phyloP scores from a whole-genome alignment of 2,113 vertebrate species.

The Platichthys stellatus region DNA sequence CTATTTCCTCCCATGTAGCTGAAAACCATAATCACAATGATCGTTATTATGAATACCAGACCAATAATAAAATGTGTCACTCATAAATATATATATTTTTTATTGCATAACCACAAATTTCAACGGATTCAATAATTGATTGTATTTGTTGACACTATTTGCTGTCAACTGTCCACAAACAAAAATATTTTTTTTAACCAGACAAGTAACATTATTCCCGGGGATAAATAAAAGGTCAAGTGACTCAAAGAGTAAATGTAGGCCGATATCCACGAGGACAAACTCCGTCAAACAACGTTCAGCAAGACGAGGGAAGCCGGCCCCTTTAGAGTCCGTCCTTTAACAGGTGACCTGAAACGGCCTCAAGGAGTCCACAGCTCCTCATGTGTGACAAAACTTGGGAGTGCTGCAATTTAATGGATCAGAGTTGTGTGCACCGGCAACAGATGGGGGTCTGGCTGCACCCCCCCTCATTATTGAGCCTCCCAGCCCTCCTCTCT shows the following conservation, averaged over 20 bases:
- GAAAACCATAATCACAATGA: no score
- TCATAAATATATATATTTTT: not conserved
- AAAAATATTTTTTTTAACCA: not conserved
- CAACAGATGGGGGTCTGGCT: slow-evolving; percentile 82
- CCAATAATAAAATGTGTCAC: no score
- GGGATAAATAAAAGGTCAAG: not conserved
- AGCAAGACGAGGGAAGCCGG: slow-evolving; percentile 3
- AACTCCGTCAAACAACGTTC: slow-evolving; percentile 18
- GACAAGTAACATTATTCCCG: not conserved
- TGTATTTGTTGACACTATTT: not conserved
- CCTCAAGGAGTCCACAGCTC: slow-evolving; percentile 39
- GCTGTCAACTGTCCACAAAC: not conserved
- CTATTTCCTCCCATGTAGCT: no score
- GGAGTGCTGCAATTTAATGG: slow-evolving; percentile 73
- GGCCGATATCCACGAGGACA: not conserved
- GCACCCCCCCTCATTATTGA: slow-evolving; percentile 77
- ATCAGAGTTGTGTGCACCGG: slow-evolving; percentile 74
- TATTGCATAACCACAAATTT: not conserved
- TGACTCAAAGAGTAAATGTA: not conserved
- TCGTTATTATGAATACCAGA: no score
- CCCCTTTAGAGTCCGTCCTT: slow-evolving; percentile 22
- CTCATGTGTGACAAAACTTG: slow-evolving; percentile 71
- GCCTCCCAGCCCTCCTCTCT: slow-evolving; percentile 71
- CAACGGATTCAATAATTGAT: not conserved
- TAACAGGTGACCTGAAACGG: slow-evolving; percentile 43